Evolutionary conservation across 2,888 invertebrate species (phyloP).

Genomic region (Lasioglossum oenotherae): DNA sequence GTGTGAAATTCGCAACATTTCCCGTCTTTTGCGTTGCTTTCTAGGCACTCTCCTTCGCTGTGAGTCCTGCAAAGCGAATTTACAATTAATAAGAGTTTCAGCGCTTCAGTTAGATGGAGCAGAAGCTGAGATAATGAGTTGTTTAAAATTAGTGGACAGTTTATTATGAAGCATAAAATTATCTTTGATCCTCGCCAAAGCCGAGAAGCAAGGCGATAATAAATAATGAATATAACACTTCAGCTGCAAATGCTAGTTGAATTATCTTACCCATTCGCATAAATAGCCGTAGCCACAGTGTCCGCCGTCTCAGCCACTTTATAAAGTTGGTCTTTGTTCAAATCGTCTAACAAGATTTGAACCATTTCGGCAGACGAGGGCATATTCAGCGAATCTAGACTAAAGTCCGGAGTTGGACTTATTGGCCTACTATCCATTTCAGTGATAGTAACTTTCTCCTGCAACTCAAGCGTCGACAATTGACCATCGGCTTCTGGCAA

Average conservation of each 20-base stretch:
- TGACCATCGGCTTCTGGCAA: conserved; percentile 70
- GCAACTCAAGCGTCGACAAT: conserved; percentile 61
- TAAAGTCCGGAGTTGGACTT: conserved; percentile 58
- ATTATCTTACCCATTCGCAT: conserved; percentile 61
- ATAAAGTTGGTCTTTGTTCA: conserved; percentile 75
- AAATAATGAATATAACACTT: background rate
- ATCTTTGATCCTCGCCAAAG: background rate
- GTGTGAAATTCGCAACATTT: conserved; percentile 66
- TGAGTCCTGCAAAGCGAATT: conserved; percentile 47
- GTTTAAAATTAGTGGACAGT: background rate
- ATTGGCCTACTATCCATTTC: conserved; percentile 63
- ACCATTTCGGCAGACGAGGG: conserved; percentile 73
- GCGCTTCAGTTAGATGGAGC: background rate
- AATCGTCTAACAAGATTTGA: conserved; percentile 76
- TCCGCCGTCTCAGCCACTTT: conserved; percentile 75
- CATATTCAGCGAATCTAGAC: conserved; percentile 60
- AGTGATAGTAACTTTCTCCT: conserved; percentile 47
- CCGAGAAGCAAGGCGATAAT: background rate
- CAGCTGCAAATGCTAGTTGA: background rate
- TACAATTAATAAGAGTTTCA: background rate
- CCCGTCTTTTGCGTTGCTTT: conserved; percentile 55
- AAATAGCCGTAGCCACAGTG: conserved; percentile 68
- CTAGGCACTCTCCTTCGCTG: conserved; percentile 53
- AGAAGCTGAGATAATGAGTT: no score
- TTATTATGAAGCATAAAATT: background rate